Base-by-base conservation (phyloP, 1,140 invertebrate genomes). In the Penaeus japonicus region DNA sequence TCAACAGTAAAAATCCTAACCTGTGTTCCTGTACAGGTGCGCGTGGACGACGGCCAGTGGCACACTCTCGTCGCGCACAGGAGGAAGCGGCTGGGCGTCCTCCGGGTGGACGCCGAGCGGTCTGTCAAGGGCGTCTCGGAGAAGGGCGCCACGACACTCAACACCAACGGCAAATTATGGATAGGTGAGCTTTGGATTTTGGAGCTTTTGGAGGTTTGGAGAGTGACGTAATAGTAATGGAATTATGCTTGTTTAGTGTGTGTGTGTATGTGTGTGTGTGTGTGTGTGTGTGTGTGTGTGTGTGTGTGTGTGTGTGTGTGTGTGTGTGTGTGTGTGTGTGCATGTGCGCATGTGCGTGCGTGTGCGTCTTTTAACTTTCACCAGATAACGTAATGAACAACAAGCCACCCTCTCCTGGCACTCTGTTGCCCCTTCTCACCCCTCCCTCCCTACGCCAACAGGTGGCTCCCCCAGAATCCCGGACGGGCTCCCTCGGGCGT, bases 141-240 rank as follows among this genome's bases (percentile, higher is more conserved):
- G 83, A 93, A 93, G 55, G 94, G 95, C 80, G 94, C 95, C 47
- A 94, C 94, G 75, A 94, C 95, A 90, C 94, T 96, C 89, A 95
- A 96, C 91, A 95, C 96, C 17, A 95, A 96, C 92, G 95, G 95
- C 30, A 94, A 95, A 90, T 92, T 96, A 80, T 96, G 96, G 95
- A 95, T 97, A 91, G 96, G 96, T 95, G 92, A 91, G 91, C 65
- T 47, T 47, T 10, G n/a, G 20, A 12, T 85, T 75, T 5, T 24
- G 1, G 15, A 4, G 12, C 54, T 35, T 73, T 22, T 54, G 3
- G 32, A n/a, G 17, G 12, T 35, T 17, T 32, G 39, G 4, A 12
- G 79, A 47, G 15, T 32, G 17, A 5, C 79, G 53, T 22, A 4
- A 3, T 10, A 15, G 79, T 53, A 59, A 90, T 55, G 53, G 18